Percentiles rank a stretch among this genome's conserved stretches.
Conservation (phyloP, 92 coral and sea anemone genomes). For the Zoanthus gigantus region DNA sequence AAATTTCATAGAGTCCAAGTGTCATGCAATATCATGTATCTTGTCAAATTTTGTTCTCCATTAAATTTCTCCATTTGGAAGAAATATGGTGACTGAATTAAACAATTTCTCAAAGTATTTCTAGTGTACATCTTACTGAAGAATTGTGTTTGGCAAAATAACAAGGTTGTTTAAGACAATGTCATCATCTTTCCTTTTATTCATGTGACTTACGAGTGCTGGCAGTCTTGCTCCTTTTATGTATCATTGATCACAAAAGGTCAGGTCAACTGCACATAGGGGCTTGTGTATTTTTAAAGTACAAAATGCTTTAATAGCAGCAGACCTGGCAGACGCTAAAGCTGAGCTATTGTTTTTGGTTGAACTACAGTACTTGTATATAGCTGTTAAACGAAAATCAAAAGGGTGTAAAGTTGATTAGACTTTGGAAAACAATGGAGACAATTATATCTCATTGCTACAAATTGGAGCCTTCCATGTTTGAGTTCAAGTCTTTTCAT, state of each 20-base stretch:
- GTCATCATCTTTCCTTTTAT: neutral
- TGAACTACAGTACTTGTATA: neutral
- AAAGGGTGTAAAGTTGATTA: neutral
- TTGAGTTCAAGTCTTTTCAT: slow-evolving; percentile 24
- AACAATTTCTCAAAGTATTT: neutral
- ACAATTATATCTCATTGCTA: slow-evolving; percentile 17
- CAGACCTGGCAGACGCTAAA: neutral
- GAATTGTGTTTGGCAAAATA: neutral
- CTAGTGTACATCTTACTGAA: neutral
- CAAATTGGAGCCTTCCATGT: neutral
- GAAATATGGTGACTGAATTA: neutral
- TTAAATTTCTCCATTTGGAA: neutral
- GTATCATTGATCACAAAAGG: slow-evolving; percentile 19
- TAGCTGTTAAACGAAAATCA: neutral
- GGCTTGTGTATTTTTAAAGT: slow-evolving; percentile 7
- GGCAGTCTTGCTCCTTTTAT: neutral
- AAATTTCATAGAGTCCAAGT: too few relatives aligned
- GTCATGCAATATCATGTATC: too few relatives aligned
- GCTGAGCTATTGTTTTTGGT: neutral
- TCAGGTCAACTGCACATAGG: slow-evolving; percentile 26
- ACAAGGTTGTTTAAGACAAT: neutral
- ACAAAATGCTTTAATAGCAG: neutral
- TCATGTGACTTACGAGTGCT: slow-evolving; percentile 31
- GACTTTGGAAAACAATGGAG: slow-evolving; percentile 9
- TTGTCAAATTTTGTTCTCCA: neutral